Base-by-base conservation (phyloP, 2,113 vertebrate species). In the Toxotes jaculatrix region DNA sequence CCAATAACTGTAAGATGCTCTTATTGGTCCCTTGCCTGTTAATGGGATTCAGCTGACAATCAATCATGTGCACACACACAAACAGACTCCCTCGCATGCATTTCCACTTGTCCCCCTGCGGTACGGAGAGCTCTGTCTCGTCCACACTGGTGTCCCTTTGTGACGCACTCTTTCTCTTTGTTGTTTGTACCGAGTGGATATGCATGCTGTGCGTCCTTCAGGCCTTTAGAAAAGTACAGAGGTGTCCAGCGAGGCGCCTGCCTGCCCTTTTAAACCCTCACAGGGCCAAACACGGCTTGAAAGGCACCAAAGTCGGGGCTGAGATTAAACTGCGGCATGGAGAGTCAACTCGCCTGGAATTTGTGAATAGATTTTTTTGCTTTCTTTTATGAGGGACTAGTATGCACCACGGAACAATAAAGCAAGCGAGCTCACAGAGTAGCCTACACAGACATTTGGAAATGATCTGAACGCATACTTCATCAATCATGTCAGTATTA, bases 201-300 rank as follows among this genome's bases (percentile, higher is more conserved):
- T 79, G n/a, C 88, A 85, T 72, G 89, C 88, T 90, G 87, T 45
- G 87, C 38, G 53, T 88, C 80, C 86, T 88, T 87, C 73, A 67
- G 86, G 82, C 80, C 80, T 88, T 87, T 72, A 32, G 17, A 80
- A 59, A 62, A 81, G 67, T 71, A 75, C 47, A 82, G 86, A 83
- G 74, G 87, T 66, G 84, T 88, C 87, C 84, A 82, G 68, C 5
- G 13, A 84, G 77, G 83, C 3, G 34, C 88, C 86, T 42, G 82
- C 59, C 65, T 80, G 80, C 61, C 81, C 83, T 87, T 87, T 89
- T 11, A 67, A 86, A 27, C 72, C 79, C 85, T 82, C 79, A 14
- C 77, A 67, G 57, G 77, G 66, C 67, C 43, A 23, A 67, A 76
- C 51, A 13, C 7, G 27, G 61, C 74, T 88, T 85, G 51, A 84